phyloP scores from a whole-genome alignment of 2,113 vertebrate species.

The Alexandromys fortis region DNA sequence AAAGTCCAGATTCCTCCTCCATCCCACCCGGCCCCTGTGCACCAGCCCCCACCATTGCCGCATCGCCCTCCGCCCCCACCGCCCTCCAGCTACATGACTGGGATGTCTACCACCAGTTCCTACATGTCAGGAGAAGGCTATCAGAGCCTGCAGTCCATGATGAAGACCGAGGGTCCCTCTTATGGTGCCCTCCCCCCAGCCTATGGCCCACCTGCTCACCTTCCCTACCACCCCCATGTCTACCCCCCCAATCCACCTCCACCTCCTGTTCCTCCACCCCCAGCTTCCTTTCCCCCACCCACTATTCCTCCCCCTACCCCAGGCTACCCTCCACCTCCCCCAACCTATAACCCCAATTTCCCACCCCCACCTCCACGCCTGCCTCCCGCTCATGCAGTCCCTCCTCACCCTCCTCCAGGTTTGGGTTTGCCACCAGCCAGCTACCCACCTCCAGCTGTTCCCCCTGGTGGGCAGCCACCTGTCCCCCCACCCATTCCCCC shows the following conservation, averaged over 20 bases:
- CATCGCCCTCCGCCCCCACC: constrained; percentile 94
- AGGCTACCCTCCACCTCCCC: constrained; percentile 91
- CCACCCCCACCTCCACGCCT: constrained; percentile 91
- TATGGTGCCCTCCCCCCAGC: constrained; percentile 92
- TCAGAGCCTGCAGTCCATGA: constrained; percentile 97
- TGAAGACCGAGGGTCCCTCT: constrained; percentile 96
- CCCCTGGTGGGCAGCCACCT: constrained; percentile 94
- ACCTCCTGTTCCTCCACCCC: constrained; percentile 85
- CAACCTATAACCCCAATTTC: constrained; percentile 94
- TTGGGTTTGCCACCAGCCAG: constrained; percentile 92
- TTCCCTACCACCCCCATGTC: constrained; percentile 93
- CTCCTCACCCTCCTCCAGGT: constrained; percentile 91
- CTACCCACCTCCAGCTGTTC: constrained; percentile 93
- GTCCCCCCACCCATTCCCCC: constrained; percentile 93
- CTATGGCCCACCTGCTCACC: constrained; percentile 90
- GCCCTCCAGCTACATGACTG: constrained; percentile 94
- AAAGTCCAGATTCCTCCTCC: constrained; percentile 93
- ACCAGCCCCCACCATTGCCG: constrained; percentile 94
- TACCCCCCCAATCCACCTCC: constrained; percentile 88
- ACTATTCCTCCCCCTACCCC: constrained; percentile 91
- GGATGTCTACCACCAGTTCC: constrained; percentile 96
- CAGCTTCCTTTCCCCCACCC: constrained; percentile 88
- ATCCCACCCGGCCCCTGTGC: constrained; percentile 92
- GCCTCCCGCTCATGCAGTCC: constrained; percentile 91
- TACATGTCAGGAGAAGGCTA: constrained; percentile 98